phyloP scores from a whole-genome alignment of 2,113 vertebrate species.

The Calidris pugnax region DNA sequence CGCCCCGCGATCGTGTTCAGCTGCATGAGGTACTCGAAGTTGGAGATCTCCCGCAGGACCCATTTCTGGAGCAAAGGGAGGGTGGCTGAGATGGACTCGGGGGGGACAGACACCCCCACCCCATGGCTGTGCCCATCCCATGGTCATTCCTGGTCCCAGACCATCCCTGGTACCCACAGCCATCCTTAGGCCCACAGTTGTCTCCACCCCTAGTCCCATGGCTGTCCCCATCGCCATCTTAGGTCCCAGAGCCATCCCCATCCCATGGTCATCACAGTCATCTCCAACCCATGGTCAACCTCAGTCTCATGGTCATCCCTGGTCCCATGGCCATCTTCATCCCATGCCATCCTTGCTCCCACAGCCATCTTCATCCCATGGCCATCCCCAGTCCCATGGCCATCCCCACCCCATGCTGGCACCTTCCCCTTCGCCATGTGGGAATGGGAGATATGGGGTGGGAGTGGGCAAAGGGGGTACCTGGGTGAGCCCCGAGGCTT shows the following conservation, averaged over 20 bases:
- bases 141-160: neutral
- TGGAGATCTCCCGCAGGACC: slow-evolving; percentile 94
- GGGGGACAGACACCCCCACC: neutral
- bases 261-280: no score
- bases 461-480: slow-evolving; percentile 30
- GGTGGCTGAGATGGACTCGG: neutral
- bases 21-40: slow-evolving; percentile 98
- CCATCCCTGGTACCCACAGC: neutral
- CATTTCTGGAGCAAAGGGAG: slow-evolving; percentile 84
- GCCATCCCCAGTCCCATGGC: no score
- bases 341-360: neutral
- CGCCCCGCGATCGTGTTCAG: slow-evolving; percentile 95
- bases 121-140: accelerated
- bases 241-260: accelerated
- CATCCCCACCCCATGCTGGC: accelerated
- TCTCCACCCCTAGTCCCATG: neutral
- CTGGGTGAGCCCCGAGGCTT: slow-evolving; percentile 94
- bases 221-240: no score
- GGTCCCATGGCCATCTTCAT: neutral
- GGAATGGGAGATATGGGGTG: accelerated
- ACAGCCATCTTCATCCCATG: accelerated
- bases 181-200: no score
- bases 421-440: neutral
- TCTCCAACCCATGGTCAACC: no score
- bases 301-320: neutral